Conservation (phyloP, 1,140 invertebrate species). For the Cataglyphis hispanica region DNA sequence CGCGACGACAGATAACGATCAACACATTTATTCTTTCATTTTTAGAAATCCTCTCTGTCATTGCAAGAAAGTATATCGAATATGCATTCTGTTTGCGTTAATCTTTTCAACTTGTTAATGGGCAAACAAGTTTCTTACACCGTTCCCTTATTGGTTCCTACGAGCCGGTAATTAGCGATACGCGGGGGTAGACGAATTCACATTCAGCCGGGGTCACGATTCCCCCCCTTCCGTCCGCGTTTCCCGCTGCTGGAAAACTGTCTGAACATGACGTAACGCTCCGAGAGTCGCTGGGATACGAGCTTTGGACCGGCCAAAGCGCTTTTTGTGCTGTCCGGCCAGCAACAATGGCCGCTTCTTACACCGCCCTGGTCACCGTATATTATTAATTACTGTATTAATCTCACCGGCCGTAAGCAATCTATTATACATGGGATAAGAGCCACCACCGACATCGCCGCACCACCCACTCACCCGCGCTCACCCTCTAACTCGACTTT, state of each 20-base stretch:
- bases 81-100: constrained; percentile 15
- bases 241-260: constrained; percentile 80
- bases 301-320: constrained; percentile 65
- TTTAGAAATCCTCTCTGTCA: neutral
- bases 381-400: constrained; percentile 87
- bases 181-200: constrained; percentile 74
- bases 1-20: neutral
- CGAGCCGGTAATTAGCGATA: constrained; percentile 70
- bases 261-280: constrained; percentile 86
- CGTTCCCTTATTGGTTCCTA: constrained; percentile 35
- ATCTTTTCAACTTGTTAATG: constrained; percentile 50
- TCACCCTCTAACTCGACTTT: constrained; percentile 44
- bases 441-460: constrained; percentile 72
- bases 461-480: constrained; percentile 44
- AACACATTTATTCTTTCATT: constrained; percentile 40
- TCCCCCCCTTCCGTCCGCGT: constrained; percentile 44
- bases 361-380: constrained; percentile 81
- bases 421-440: constrained; percentile 85
- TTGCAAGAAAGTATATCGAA: constrained; percentile 17
- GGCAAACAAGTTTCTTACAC: constrained; percentile 17
- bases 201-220: constrained; percentile 81
- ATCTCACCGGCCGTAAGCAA: constrained; percentile 82
- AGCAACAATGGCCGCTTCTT: constrained; percentile 84
- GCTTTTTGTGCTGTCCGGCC: constrained; percentile 83
- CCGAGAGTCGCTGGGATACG: constrained; percentile 78